Evolutionary conservation across 1,140 invertebrate species (phyloP).

Genomic region (Bacillus rossius): DNA sequence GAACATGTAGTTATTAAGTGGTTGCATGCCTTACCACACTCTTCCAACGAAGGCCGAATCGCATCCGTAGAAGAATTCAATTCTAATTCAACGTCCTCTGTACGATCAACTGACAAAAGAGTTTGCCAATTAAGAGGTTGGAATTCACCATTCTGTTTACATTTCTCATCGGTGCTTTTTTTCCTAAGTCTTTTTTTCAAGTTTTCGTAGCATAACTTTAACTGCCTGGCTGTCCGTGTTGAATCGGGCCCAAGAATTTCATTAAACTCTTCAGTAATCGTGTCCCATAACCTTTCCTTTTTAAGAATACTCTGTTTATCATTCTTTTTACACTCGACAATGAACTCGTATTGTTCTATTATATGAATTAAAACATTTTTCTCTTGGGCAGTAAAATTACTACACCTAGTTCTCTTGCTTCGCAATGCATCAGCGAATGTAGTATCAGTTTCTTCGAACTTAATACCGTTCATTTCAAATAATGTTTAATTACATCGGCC

Average conservation of each 20-base stretch:
- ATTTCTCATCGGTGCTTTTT: neutral
- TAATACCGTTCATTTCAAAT: too few relatives aligned
- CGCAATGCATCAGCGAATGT: neutral
- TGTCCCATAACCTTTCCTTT: slow-evolving; percentile 1
- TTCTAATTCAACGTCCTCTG: too few relatives aligned
- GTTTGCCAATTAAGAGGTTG: too few relatives aligned
- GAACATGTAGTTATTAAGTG: too few relatives aligned
- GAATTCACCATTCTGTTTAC: too few relatives aligned
- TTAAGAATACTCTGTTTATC: slow-evolving; percentile 4
- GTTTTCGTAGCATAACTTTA: slow-evolving; percentile 9
- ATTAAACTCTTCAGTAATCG: slow-evolving; percentile 3
- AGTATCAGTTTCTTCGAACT: too few relatives aligned
- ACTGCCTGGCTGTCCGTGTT: slow-evolving; percentile 2
- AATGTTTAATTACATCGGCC: too few relatives aligned
- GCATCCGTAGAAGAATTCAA: too few relatives aligned
- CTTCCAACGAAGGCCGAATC: too few relatives aligned
- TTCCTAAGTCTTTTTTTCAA: slow-evolving; percentile 6
- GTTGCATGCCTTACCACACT: too few relatives aligned
- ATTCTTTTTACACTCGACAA: slow-evolving; percentile 4
- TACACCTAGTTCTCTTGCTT: slow-evolving; percentile 3
- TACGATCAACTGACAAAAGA: too few relatives aligned
- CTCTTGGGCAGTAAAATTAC: slow-evolving; percentile 5
- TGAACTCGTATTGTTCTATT: slow-evolving; percentile 6
- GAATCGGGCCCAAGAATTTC: neutral
- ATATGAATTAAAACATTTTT: slow-evolving; percentile 11